These are phyloP conservation scores for Vidua macroura DNA, from an alignment of 2,113 vertebrate species.

Conservation along the genomic window DNA sequence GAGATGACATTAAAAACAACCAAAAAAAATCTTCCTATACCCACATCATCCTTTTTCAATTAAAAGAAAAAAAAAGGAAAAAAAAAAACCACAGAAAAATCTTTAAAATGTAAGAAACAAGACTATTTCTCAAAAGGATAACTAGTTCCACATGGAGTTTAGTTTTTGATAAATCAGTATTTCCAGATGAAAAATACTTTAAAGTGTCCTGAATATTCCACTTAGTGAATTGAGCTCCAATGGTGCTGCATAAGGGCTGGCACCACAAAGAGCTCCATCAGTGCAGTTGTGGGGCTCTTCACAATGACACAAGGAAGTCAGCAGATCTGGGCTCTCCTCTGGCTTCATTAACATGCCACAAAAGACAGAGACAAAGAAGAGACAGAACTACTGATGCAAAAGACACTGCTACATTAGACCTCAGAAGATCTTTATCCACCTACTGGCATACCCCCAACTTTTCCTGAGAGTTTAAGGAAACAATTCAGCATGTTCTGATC, in stretches of 20 bases:
- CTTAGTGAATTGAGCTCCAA: neutral
- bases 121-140: neutral
- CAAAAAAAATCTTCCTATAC: neutral
- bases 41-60: neutral
- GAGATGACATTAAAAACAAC: neutral
- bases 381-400: neutral
- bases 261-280: neutral
- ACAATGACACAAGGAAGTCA: neutral
- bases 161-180: neutral
- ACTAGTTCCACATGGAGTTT: neutral
- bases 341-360: neutral
- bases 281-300: neutral
- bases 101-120: neutral
- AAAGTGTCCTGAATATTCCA: neutral
- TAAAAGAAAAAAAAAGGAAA: neutral
- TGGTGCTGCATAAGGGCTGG: neutral
- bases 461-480: neutral
- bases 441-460: neutral
- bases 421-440: neutral
- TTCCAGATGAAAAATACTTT: neutral
- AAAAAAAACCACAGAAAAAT: neutral
- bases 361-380: neutral
- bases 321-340: neutral
- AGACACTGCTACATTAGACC: neutral
- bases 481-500: neutral